Base-by-base conservation (phyloP, 2,888 invertebrate genomes). In the Euproctis similis region DNA sequence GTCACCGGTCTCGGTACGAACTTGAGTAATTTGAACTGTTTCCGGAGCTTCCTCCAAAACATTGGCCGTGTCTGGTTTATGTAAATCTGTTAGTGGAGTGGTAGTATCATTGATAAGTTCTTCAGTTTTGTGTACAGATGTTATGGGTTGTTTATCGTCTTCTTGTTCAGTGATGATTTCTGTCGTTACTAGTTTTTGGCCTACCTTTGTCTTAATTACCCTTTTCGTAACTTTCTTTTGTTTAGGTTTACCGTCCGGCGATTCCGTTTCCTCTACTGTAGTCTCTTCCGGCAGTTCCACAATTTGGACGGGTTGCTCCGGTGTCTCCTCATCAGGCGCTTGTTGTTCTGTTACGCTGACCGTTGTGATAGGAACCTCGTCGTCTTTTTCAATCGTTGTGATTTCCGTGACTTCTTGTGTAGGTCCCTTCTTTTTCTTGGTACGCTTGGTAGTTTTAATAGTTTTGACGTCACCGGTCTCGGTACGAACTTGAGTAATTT, bases 311-410 rank as follows among this genome's bases (percentile, higher is more conserved):
- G 21, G 21, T 21, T 21, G 19, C n/a, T 19, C 19, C 3, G 19
- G 19, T n/a, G 7, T 19, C 8, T 19, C 21, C 26, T 24, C 27
- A 13, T 36, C 30, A 0, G 33, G 35, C 2, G 13, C 6, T 1
- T 9, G 14, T 12, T 48, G 42, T 27, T 53, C 51, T 1, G 31
- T 36, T 0, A 55, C 43, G 0, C 37, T 41, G 0, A 53, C 40
- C 0, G 41, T 47, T 0, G 44, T 53, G 1, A 53, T 39, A 0
- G 59, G 53, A 1, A 26, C 30, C 26, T 54, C 68, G 2, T 44
- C 53, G 1, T 46, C 45, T 16, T 29, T 26, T 24, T 46, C 38
- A 8, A 40, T 32, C 0, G 48, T 43, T 2, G 32, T 45, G 1
- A 44, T 49, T 34, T 71, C 45, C 1, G 37, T 42, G 3, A 37